Evolutionary conservation across 1,140 invertebrate species (phyloP).

Genomic region (Pseudomyrmex gracilis): DNA sequence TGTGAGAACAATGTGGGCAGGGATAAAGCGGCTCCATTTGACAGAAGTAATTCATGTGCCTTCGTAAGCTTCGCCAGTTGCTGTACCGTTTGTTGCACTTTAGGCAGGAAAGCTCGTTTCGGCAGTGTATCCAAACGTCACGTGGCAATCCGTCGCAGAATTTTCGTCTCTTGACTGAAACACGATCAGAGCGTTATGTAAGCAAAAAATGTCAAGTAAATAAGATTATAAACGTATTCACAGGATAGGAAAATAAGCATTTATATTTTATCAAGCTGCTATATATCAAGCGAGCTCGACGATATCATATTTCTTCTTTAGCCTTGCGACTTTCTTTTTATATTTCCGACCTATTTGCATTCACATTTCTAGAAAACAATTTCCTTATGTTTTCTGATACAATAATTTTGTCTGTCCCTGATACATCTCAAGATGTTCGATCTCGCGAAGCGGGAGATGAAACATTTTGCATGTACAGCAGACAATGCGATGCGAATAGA

Average conservation of each 20-base stretch:
- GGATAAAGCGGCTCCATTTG: constrained; percentile 84
- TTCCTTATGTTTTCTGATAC: too few species aligned
- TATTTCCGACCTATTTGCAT: too few species aligned
- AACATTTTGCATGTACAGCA: background rate
- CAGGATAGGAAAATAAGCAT: background rate
- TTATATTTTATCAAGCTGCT: too few species aligned
- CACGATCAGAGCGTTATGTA: constrained; percentile 55
- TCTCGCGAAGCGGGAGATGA: background rate
- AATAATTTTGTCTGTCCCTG: too few species aligned
- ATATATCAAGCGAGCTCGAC: too few species aligned
- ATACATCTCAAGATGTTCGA: too few species aligned
- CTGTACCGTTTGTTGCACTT: constrained; percentile 79
- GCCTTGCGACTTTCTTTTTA: too few species aligned
- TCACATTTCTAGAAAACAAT: too few species aligned
- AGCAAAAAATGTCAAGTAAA: constrained; percentile 9
- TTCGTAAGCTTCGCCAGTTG: constrained; percentile 81
- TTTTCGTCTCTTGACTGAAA: constrained; percentile 66
- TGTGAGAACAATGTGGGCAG: constrained; percentile 82
- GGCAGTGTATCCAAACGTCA: constrained; percentile 77
- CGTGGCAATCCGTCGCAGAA: constrained; percentile 78
- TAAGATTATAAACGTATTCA: background rate
- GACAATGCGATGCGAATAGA: background rate
- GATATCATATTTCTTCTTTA: too few species aligned
- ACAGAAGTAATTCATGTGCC: constrained; percentile 86
- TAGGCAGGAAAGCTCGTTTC: constrained; percentile 75